These are phyloP conservation scores for Myzus persicae DNA, from an alignment of 1,140 invertebrate genomes.

Conservation along the genomic window DNA sequence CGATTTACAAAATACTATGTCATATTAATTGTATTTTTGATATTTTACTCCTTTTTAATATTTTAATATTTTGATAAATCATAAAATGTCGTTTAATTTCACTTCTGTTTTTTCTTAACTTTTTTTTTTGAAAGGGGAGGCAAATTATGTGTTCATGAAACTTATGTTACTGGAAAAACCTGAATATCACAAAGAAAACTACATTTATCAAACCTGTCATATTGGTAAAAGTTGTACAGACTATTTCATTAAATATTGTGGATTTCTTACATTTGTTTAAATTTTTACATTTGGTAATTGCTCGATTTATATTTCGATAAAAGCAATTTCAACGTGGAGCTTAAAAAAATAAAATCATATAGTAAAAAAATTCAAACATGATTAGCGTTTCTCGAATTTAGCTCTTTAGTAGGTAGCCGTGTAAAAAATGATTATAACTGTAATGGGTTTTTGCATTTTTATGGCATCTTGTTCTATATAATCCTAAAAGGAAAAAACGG, in stretches of 20 bases:
- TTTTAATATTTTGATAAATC: not conserved
- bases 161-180: not conserved
- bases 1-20: not conserved
- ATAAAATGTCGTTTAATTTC: not conserved
- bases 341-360: not conserved
- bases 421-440: not conserved
- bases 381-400: not conserved
- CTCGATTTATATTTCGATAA: not conserved
- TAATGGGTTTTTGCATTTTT: not conserved
- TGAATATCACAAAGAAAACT: not conserved
- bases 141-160: not conserved
- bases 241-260: not conserved
- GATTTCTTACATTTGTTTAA: not conserved
- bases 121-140: not conserved
- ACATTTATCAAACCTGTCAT: not conserved
- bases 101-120: not conserved
- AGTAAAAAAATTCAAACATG: not conserved
- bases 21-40: not conserved
- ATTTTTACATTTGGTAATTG: not conserved
- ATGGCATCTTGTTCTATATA: constrained; percentile 20
- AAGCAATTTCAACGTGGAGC: not conserved
- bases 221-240: not conserved
- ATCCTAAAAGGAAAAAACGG: not conserved
- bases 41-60: not conserved
- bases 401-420: not conserved